Evolutionary conservation across 2,888 invertebrate genomes (phyloP).

Genomic region (Chrysomela aeneicollis): DNA sequence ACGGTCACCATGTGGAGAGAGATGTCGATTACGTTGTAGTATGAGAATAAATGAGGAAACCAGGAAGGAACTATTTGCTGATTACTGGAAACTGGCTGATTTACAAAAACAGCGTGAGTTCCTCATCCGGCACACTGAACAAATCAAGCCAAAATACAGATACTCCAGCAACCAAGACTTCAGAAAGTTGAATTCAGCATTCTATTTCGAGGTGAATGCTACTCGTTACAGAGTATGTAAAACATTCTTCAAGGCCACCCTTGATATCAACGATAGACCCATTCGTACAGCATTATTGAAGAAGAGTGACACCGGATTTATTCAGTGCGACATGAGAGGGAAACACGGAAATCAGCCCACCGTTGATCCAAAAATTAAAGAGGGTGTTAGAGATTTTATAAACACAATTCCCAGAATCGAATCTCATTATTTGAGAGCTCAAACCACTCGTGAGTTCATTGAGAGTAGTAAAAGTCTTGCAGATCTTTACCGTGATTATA

Average conservation of each 20-base stretch:
- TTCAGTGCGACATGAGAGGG: slow-evolving; percentile 25
- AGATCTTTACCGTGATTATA: slow-evolving; percentile 14
- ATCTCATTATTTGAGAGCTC: slow-evolving; percentile 18
- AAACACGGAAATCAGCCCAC: slow-evolving; percentile 34
- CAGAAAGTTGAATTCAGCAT: slow-evolving; percentile 24
- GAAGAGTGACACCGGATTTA: slow-evolving; percentile 15
- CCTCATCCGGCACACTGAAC: neutral
- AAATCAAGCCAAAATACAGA: slow-evolving; percentile 16
- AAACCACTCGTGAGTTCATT: slow-evolving; percentile 14
- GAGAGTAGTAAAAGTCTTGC: slow-evolving; percentile 16
- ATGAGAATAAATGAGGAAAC: slow-evolving; percentile 1
- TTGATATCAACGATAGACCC: slow-evolving; percentile 22
- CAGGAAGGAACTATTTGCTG: neutral
- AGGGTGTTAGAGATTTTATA: slow-evolving; percentile 16
- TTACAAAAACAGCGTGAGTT: slow-evolving; percentile 8
- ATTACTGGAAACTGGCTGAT: slow-evolving; percentile 18
- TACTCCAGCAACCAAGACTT: slow-evolving; percentile 17
- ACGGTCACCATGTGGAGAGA: slow-evolving; percentile 11
- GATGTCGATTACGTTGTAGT: slow-evolving; percentile 15
- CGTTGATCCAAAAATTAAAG: slow-evolving; percentile 26
- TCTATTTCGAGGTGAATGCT: slow-evolving; percentile 27
- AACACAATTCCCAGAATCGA: slow-evolving; percentile 16
- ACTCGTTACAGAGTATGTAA: slow-evolving; percentile 32
- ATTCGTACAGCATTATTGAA: slow-evolving; percentile 23
- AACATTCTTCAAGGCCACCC: slow-evolving; percentile 30